These are phyloP conservation scores for Dynastes tityus DNA, from an alignment of 2,888 invertebrate species.

Conservation along the genomic window DNA sequence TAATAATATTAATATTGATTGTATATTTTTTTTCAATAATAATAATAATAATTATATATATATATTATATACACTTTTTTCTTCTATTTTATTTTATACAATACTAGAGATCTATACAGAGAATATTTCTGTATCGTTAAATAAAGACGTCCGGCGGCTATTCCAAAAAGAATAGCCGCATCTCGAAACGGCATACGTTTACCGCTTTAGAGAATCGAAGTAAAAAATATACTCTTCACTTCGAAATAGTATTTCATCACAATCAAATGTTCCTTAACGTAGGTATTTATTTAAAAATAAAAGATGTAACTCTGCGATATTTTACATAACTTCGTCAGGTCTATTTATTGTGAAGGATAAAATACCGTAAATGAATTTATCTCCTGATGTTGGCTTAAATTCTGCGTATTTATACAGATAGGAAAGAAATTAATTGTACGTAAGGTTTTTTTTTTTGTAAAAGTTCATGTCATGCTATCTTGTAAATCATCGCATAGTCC, in stretches of 20 bases:
- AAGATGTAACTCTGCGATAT: no score
- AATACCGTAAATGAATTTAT: no score
- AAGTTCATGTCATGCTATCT: no score
- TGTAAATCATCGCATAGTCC: no score
- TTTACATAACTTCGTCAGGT: no score
- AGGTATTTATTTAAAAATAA: no score
- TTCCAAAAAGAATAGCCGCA: conserved; percentile 51
- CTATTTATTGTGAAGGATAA: no score
- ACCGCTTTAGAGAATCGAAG: conserved; percentile 11
- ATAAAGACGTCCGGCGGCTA: conserved; percentile 42
- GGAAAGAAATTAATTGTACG: no score
- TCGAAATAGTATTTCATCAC: conserved; percentile 28
- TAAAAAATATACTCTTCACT: conserved; percentile 25
- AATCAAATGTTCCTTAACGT: conserved; percentile 33
- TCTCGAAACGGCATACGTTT: conserved; percentile 28
- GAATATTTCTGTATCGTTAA: conserved; percentile 48
- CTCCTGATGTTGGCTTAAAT: no score
- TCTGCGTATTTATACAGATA: no score
- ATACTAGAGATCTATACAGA: conserved; percentile 54
- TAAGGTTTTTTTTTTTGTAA: no score
- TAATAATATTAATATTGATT: conserved; percentile 52
- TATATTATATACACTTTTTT: conserved; percentile 48
- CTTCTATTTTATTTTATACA: conserved; percentile 49
- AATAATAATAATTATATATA: conserved; percentile 46
- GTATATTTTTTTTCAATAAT: conserved; percentile 47